Evolutionary conservation across 1,140 invertebrate species (phyloP), one percentile per base, ranked within the genome.

Genomic region (Drosophila suzukii): DNA sequence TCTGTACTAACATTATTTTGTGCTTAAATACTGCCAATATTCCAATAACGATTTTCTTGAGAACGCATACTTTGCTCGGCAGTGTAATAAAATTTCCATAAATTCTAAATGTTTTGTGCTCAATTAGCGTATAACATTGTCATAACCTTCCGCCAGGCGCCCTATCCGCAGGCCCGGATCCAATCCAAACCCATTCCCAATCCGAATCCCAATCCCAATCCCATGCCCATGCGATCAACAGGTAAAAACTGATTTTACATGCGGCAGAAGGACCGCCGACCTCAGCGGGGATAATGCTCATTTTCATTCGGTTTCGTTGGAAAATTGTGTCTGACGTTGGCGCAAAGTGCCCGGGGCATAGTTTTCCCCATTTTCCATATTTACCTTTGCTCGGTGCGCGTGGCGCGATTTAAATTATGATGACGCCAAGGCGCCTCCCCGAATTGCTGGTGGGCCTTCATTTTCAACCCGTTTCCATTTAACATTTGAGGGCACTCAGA

Each of bases 41-140:
- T 10, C 7, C 17, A 34, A 38, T 67, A 27, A 27, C 8, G n/a
- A 41, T 46, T 34, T 53, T 15, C 50, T 20, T 36, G 36, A 20
- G 10, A 36, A 36, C n/a, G 8, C 13, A 6, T 3, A 27, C 32
- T 55, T 36, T 80, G 74, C 53, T 39, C 50, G 6, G 20, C 32
- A 74, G 81, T 84, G 81, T 81, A 50, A 53, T 59, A 43, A 50
- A 56, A 76, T 75, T 81, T 62, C 59, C 63, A 77, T 85, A 78
- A 78, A 75, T 78, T 47, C 54, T 71, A 80, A 70, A 81, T 81
- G 74, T 81, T 81, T 81, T 78, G 78, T 81, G 82, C 83, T 72
- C 83, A 82, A 86, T 86, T 86, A 86, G 82, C 75, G 75, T 78
- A 75, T 76, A 82, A 86, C 71, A 86, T 86, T 86, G 78, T 86